A percentile compares a stretch with the other conserved stretches of the same genome.
These are phyloP conservation scores for Anguilla obscura DNA, from an alignment of 2,797 vertebrate genomes.

Conservation along the genomic window DNA sequence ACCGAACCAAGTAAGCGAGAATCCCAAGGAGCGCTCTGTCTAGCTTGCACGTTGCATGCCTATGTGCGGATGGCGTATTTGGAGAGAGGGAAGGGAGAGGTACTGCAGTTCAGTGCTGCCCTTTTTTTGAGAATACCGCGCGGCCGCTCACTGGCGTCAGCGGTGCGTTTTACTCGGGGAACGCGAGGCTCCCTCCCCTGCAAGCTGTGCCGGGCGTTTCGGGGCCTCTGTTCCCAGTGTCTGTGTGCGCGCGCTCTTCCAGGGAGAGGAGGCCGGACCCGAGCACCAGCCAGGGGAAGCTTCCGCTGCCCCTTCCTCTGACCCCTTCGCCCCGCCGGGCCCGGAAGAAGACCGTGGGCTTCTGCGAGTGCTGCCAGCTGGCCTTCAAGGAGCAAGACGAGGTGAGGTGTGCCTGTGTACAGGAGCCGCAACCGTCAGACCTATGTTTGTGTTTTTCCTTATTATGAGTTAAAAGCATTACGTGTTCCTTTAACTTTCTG, in stretches of 20 bases:
- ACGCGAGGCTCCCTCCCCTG: background rate
- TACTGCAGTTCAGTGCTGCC: background rate
- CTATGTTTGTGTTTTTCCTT: too few relatives aligned
- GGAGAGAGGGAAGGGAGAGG: background rate
- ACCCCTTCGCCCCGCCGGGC: conserved; percentile 56
- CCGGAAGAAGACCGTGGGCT: conserved; percentile 67
- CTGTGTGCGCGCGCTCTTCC: background rate
- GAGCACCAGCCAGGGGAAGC: conserved; percentile 52
- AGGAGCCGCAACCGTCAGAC: too few relatives aligned
- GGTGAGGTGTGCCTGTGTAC: conserved; percentile 56
- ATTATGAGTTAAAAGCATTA: too few relatives aligned
- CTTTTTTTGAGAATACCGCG: background rate
- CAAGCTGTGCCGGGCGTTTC: background rate
- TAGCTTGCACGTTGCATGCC: too few relatives aligned
- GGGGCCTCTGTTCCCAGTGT: background rate
- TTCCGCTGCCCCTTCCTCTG: conserved; percentile 40
- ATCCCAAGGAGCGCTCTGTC: background rate
- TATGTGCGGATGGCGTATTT: background rate
- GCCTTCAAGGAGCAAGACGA: conserved; percentile 72
- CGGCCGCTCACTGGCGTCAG: too few relatives aligned
- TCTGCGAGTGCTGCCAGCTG: conserved; percentile 84
- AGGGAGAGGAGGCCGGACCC: conserved; percentile 46
- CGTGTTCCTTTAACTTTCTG: too few relatives aligned
- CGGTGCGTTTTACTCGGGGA: too few relatives aligned
- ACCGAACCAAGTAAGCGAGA: conserved; percentile 63